A percentile compares a stretch with the other conserved stretches of the same genome.
phyloP scores from a whole-genome alignment of 2,888 invertebrate genomes.

The Cheiracanthium punctorium region DNA sequence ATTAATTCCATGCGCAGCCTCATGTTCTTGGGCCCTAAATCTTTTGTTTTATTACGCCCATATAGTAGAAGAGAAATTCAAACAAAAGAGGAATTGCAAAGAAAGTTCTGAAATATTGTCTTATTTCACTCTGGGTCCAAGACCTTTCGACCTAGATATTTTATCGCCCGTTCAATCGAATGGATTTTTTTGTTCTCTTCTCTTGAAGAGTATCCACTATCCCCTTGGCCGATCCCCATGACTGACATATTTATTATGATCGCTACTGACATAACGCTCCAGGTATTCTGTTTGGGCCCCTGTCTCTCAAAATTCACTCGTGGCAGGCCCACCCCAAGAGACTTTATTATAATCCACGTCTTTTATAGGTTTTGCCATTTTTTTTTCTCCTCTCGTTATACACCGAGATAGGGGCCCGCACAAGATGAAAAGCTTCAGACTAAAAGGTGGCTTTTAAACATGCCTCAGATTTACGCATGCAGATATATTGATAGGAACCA shows the following conservation, averaged over 20 bases:
- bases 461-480: too few species aligned
- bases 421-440: background rate
- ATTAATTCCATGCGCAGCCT: too few species aligned
- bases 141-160: background rate
- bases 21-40: too few species aligned
- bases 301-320: slow-evolving; percentile 76
- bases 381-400: background rate
- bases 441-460: too few species aligned
- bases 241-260: slow-evolving; percentile 53
- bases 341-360: background rate
- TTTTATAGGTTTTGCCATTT: background rate
- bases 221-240: background rate
- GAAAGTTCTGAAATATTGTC: too few species aligned
- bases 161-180: background rate
- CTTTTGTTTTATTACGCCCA: too few species aligned
- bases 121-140: background rate
- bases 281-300: slow-evolving; percentile 39
- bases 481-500: too few species aligned
- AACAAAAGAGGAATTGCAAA: too few species aligned
- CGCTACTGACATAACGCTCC: slow-evolving; percentile 32
- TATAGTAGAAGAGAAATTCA: too few species aligned
- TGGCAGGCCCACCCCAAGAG: slow-evolving; percentile 80
- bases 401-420: background rate
- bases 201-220: background rate
- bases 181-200: too few species aligned